Conservation (phyloP, 2,888 invertebrate genomes). For the Leucoma salicis region DNA sequence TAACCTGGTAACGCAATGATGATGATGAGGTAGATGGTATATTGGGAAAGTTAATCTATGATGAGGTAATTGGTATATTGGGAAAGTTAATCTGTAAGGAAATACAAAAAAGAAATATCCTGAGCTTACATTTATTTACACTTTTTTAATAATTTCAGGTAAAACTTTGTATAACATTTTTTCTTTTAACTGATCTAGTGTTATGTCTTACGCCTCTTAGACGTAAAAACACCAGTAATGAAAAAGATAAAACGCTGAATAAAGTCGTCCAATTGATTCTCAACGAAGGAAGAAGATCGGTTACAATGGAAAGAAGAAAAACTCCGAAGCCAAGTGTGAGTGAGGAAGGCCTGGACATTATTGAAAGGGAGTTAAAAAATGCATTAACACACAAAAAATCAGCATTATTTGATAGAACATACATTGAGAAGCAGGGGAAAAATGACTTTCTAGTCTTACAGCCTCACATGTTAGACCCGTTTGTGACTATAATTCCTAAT, state of each 20-base stretch:
- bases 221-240: not conserved
- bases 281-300: slow-evolving; percentile 5
- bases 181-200: not conserved
- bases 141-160: slow-evolving; percentile 16
- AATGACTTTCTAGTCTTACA: slow-evolving; percentile 61
- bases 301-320: slow-evolving; percentile 2
- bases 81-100: too few species aligned
- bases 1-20: too few species aligned
- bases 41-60: too few species aligned
- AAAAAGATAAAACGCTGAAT: slow-evolving; percentile 9
- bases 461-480: slow-evolving; percentile 40
- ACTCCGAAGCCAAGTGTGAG: not conserved
- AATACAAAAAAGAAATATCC: too few species aligned
- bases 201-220: not conserved
- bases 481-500: slow-evolving; percentile 62
- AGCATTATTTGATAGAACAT: slow-evolving; percentile 45
- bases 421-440: slow-evolving; percentile 46
- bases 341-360: not conserved
- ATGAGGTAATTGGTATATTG: too few species aligned
- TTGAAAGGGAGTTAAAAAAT: slow-evolving; percentile 46
- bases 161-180: slow-evolving; percentile 5
- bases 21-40: too few species aligned
- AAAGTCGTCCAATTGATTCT: slow-evolving; percentile 12
- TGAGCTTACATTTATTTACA: too few species aligned
- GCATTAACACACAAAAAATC: slow-evolving; percentile 38